Base-by-base conservation (phyloP, 1,140 invertebrate species). In the Drosophila yakuba region DNA sequence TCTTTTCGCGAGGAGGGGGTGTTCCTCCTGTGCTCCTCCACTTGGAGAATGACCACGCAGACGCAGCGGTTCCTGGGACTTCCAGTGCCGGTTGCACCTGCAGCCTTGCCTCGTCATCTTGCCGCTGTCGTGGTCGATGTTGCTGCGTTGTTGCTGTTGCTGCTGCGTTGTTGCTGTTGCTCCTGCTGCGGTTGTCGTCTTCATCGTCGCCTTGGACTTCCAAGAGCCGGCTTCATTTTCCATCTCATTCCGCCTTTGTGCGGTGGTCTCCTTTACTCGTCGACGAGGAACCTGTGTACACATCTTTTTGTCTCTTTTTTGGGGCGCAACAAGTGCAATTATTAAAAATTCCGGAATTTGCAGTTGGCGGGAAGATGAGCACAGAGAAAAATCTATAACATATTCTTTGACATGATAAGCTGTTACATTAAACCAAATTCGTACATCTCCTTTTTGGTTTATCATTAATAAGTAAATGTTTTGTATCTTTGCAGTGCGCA, bases 331-430 rank as follows among this genome's bases (percentile, higher is more conserved):
- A 89, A 89, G 84, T 89, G 84, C 84, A 89, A 89, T 89, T 89
- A 89, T 89, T 89, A 89, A 89, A 88, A 89, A 89, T 88, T 88
- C 84, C 84, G 76, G 84, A 88, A 88, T 88, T 74, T 20, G 56
- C 52, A 45, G 61, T 28, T 68, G 36, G 43, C 36, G 50, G 51
- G 54, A 45, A 59, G 38, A 38, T 15, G 17, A 38, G 38, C 62
- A 75, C 72, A 59, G 28, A 20, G 11, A n/a, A 2, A 63, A 74
- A 63, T 44, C 2, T 3, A 4, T 4, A 1, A 1, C 5, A 3
- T 2, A 11, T 1, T 17, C 4, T 6, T 28, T 1, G 5, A 28
- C 28, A 10, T 32, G 28, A 32, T 32, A 32, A 32, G 32, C 32
- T 8, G 8, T 32, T 32, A 2, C 8, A 8, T 32, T 2, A 10